These are phyloP conservation scores for Manis javanica DNA, from an alignment of 2,797 vertebrate species.

Conservation along the genomic window DNA sequence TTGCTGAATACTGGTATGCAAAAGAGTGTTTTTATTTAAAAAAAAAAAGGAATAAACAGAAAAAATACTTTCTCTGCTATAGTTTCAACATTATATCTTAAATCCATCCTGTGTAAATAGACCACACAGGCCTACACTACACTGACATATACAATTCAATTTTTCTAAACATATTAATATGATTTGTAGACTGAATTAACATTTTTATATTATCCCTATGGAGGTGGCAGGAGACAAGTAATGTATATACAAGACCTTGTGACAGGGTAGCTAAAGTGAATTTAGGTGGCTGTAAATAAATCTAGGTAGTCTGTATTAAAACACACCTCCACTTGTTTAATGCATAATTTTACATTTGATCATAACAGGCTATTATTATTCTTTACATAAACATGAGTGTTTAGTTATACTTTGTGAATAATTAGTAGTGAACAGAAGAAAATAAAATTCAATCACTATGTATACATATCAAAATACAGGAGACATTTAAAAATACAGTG, in stretches of 20 bases:
- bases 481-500: neutral
- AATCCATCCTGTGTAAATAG: slow-evolving; percentile 51
- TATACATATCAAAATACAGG: neutral
- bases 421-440: slow-evolving; percentile 15
- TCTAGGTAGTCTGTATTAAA: neutral
- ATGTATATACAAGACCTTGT: slow-evolving; percentile 22
- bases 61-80: neutral
- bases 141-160: slow-evolving; percentile 51
- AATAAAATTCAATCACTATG: neutral
- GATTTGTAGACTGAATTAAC: slow-evolving; percentile 76
- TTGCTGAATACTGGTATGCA: neutral
- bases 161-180: slow-evolving; percentile 71
- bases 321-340: neutral
- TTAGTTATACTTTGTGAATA: slow-evolving; percentile 13
- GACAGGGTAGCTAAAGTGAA: neutral
- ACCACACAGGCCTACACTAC: slow-evolving; percentile 19
- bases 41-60: neutral
- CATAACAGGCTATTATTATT: slow-evolving; percentile 35
- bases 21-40: neutral
- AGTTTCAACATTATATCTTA: slow-evolving; percentile 51
- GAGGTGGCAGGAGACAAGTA: slow-evolving; percentile 62
- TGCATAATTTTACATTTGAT: neutral
- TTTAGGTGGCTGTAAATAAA: slow-evolving; percentile 40
- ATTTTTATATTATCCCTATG: slow-evolving; percentile 76
- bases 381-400: neutral